Evolutionary conservation across 2,797 vertebrate species (phyloP), one percentile per base, ranked within the genome.

Genomic region (Hippocampus kuda): DNA sequence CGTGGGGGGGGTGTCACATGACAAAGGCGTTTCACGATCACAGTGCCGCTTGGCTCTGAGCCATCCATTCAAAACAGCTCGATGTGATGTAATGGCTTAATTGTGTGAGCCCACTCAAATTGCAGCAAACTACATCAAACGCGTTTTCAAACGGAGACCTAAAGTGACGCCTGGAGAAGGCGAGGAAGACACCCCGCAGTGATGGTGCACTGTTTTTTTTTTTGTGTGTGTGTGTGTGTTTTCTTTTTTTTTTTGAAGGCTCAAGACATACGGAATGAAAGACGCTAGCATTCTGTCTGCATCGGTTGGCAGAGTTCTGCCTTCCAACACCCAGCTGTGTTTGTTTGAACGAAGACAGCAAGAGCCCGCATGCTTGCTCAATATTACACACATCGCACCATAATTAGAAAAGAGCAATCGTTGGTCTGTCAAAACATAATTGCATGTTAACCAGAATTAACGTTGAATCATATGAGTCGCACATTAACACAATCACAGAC

Each of bases 341-440:
- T 90, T 90, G 88, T 89, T 90, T 89, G 86, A 88, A 89, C 87
- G 85, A 86, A 85, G 84, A 83, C 87, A 89, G 83, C 83, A 77
- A 80, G 86, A 85, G 80, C 82, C 77, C 81, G 81, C 85, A 82
- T 80, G 83, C 78, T 80, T 76, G 65, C 81, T 87, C 84, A 81
- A 83, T 86, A 84, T 88, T 87, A 84, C 76, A 81, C 85, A 78
- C 75, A 86, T 85, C 79, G 73, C 84, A 78, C 74, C 73, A 81
- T 86, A 87, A 90, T 88, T 89, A 89, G 74, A 79, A 74, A 83
- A 81, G 80, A 86, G 86, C 72, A 65, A 85, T 85, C 74, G 54
- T 71, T 83, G 22, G 78, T 77, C 24, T 81, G 80, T 82, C 79
- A 81, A 80, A 87, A 76, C 75, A 73, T 22, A 70, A 67, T 76